Conservation (phyloP, 2,113 vertebrate species). For the Gambusia affinis region DNA sequence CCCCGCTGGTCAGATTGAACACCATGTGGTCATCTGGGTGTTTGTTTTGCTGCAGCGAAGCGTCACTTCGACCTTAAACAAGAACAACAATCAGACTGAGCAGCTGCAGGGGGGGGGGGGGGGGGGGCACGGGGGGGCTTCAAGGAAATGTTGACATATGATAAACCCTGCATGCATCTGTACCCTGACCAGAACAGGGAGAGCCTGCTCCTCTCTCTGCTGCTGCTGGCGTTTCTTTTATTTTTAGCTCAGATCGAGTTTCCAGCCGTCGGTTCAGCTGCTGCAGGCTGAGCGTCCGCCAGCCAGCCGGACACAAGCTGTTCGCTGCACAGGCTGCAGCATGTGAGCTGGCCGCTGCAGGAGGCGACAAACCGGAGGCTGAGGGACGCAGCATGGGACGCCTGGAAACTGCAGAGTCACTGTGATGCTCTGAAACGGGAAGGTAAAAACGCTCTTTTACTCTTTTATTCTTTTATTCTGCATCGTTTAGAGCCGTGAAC, state of each 20-base stretch:
- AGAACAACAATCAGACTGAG: constrained; percentile 17
- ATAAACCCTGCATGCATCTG: constrained; percentile 36
- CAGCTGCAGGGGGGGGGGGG: not conserved
- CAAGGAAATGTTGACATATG: constrained; percentile 62
- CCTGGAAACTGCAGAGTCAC: constrained; percentile 62
- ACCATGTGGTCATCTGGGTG: constrained; percentile 6
- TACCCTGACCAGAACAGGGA: constrained; percentile 8
- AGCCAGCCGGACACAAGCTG: constrained; percentile 15
- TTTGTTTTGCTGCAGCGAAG: not conserved
- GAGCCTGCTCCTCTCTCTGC: constrained; percentile 57
- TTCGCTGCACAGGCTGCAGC: not conserved
- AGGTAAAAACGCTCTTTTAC: constrained; percentile 36
- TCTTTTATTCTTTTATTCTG: not conserved
- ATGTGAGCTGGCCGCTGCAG: not conserved
- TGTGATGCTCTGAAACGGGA: constrained; percentile 48
- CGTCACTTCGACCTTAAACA: constrained; percentile 11
- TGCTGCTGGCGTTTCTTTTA: constrained; percentile 66
- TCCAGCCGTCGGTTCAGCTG: constrained; percentile 62
- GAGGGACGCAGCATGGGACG: constrained; percentile 17
- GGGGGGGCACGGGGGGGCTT: constrained; percentile 6
- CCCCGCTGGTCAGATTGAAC: not conserved
- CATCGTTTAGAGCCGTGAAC: not conserved
- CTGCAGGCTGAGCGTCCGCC: constrained; percentile 45
- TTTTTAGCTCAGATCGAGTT: constrained; percentile 81
- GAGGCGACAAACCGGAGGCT: not conserved